Evolutionary conservation across 2,797 vertebrate genomes (phyloP).

Genomic region (Buceros bicornis): DNA sequence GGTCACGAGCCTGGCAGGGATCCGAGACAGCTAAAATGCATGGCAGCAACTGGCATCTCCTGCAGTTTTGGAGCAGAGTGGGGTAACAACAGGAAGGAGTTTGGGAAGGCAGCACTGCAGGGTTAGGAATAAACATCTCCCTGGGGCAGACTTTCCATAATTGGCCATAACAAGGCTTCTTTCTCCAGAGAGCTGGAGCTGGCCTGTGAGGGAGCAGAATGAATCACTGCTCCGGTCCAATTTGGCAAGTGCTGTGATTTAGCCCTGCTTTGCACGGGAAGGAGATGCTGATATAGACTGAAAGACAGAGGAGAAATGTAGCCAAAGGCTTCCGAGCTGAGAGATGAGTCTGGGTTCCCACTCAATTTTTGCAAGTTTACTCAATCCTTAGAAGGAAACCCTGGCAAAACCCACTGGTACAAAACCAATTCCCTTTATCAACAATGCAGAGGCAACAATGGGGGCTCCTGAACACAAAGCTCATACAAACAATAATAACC

Average conservation of each 20-base stretch:
- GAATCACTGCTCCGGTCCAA: slow-evolving; percentile 33
- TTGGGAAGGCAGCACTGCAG: slow-evolving; percentile 20
- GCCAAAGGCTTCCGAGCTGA: slow-evolving; percentile 44
- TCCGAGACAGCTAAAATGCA: slow-evolving; percentile 19
- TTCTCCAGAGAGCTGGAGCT: slow-evolving; percentile 47
- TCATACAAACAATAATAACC: slow-evolving; percentile 34
- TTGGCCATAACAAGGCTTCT: slow-evolving; percentile 62
- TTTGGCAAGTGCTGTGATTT: slow-evolving; percentile 41
- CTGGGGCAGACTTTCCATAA: slow-evolving; percentile 65
- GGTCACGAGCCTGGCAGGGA: slow-evolving; percentile 55
- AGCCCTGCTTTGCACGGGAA: background rate
- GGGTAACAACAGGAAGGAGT: slow-evolving; percentile 41
- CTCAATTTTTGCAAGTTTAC: slow-evolving; percentile 41
- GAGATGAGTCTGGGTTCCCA: slow-evolving; percentile 25
- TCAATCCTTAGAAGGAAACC: slow-evolving; percentile 61
- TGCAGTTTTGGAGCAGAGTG: slow-evolving; percentile 11
- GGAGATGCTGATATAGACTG: slow-evolving; percentile 33
- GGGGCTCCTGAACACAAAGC: slow-evolving; percentile 35
- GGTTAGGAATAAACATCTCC: slow-evolving; percentile 60
- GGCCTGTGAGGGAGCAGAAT: slow-evolving; percentile 31
- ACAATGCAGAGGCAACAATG: slow-evolving; percentile 28
- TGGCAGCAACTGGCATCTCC: slow-evolving; percentile 9
- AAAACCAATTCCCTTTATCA: slow-evolving; percentile 36
- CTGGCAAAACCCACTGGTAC: slow-evolving; percentile 21
- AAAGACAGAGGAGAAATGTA: slow-evolving; percentile 29